Conservation (phyloP, 2,113 vertebrate species). For the Gymnocephalus cernua region DNA sequence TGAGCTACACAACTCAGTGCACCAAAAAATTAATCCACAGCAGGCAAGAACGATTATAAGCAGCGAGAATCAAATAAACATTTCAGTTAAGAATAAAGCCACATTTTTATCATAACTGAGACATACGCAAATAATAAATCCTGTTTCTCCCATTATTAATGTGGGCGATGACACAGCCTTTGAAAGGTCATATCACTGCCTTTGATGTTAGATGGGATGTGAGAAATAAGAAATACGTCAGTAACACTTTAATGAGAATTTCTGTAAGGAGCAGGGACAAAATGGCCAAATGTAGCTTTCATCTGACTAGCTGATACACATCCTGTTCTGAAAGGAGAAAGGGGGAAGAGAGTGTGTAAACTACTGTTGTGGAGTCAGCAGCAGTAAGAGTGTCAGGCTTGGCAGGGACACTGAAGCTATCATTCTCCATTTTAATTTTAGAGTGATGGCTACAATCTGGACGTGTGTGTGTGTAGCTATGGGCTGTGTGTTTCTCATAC, state of each 20-base stretch:
- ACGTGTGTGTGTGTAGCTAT: neutral
- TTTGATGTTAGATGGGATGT: slow-evolving; percentile 25
- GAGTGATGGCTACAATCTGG: neutral
- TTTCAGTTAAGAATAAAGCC: neutral
- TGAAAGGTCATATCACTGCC: slow-evolving; percentile 6
- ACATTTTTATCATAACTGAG: neutral
- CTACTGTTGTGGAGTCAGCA: slow-evolving; percentile 31
- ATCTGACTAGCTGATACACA: neutral
- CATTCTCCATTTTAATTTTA: slow-evolving; percentile 30
- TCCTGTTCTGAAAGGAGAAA: neutral
- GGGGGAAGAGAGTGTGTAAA: neutral
- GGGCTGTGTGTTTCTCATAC: neutral
- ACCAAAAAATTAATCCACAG: neutral
- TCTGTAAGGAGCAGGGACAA: neutral
- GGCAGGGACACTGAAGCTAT: neutral
- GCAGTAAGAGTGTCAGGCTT: neutral
- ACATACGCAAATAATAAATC: neutral
- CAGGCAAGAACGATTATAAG: neutral
- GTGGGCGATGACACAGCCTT: neutral
- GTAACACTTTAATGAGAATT: neutral
- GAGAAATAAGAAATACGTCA: neutral
- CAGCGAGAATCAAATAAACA: neutral
- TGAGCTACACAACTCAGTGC: neutral
- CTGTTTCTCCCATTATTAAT: neutral
- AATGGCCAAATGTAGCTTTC: neutral